phyloP scores from a whole-genome alignment of 2,797 vertebrate genomes.

The Psittacula derbiana region DNA sequence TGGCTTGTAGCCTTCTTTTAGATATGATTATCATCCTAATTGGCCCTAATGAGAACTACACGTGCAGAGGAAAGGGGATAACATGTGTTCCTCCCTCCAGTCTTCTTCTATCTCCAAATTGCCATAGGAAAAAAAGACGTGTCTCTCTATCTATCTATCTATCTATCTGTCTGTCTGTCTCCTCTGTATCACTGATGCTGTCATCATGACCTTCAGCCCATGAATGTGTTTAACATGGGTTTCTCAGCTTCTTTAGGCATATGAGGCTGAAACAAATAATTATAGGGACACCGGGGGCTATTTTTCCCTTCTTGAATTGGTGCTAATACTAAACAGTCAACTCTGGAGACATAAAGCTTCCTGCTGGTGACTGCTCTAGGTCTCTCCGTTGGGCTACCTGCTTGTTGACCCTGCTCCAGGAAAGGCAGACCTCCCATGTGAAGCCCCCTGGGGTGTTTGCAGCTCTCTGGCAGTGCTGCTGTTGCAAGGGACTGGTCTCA shows the following conservation, averaged over 20 bases:
- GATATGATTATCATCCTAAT: slow-evolving; percentile 31
- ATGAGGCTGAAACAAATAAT: not conserved
- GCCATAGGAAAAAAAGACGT: not conserved
- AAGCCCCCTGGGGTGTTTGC: rapidly evolving
- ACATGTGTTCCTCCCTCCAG: not conserved
- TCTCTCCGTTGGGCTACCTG: not conserved
- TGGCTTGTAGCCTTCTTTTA: slow-evolving; percentile 25
- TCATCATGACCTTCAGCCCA: not conserved
- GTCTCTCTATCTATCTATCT: not conserved
- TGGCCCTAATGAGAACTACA: slow-evolving; percentile 26
- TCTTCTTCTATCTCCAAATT: not conserved
- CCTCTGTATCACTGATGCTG: not conserved
- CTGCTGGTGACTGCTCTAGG: not conserved
- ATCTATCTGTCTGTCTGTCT: not conserved
- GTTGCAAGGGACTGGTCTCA: rapidly evolving
- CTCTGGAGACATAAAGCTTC: not conserved
- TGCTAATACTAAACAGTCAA: not conserved
- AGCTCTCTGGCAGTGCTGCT: not conserved
- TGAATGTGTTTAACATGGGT: not conserved
- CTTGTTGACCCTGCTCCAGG: not conserved
- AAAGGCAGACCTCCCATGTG: not conserved
- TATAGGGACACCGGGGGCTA: too few species aligned
- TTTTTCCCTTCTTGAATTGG: not conserved
- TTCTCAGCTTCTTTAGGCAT: not conserved
- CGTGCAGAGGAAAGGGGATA: slow-evolving; percentile 9